Evolutionary conservation across 1,140 invertebrate genomes (phyloP).

Genomic region (Drosophila malerkotliana): DNA sequence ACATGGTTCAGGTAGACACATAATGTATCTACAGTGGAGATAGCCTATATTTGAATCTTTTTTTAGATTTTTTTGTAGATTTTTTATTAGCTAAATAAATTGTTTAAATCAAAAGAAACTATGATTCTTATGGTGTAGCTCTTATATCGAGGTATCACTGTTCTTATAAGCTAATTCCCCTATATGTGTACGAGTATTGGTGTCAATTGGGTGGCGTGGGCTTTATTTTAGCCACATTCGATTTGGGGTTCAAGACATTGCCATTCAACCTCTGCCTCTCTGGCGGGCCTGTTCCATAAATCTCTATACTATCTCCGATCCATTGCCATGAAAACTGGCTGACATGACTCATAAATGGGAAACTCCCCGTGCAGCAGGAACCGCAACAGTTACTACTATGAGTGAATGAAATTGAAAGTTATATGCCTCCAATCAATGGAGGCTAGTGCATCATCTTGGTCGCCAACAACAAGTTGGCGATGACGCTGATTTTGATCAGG

Average conservation of each 20-base stretch:
- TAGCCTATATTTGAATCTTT: neutral
- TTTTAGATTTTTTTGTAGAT: no score
- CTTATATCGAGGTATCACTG: neutral
- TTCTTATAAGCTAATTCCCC: slow-evolving; percentile 15
- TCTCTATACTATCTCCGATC: slow-evolving; percentile 24
- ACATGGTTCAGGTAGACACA: slow-evolving; percentile 69
- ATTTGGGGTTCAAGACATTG: slow-evolving; percentile 40
- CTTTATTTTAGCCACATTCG: slow-evolving; percentile 12
- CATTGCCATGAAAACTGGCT: slow-evolving; percentile 46
- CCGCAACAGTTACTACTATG: slow-evolving; percentile 13
- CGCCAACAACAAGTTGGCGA: slow-evolving; percentile 14
- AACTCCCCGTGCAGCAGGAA: slow-evolving; percentile 47
- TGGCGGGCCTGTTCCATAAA: slow-evolving; percentile 20
- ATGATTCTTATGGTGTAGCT: neutral
- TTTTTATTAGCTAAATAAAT: no score
- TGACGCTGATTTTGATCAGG: slow-evolving; percentile 50
- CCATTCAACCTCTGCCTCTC: slow-evolving; percentile 22
- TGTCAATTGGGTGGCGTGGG: slow-evolving; percentile 69
- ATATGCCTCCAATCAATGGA: slow-evolving; percentile 48
- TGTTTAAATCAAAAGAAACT: no score
- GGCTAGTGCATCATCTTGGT: slow-evolving; percentile 53
- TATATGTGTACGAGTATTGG: slow-evolving; percentile 41
- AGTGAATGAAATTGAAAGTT: slow-evolving; percentile 75
- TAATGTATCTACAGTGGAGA: slow-evolving; percentile 19
- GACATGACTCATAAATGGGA: slow-evolving; percentile 69